Evolutionary conservation across 2,888 invertebrate species (phyloP).

Genomic region (Phytoseiulus persimilis): DNA sequence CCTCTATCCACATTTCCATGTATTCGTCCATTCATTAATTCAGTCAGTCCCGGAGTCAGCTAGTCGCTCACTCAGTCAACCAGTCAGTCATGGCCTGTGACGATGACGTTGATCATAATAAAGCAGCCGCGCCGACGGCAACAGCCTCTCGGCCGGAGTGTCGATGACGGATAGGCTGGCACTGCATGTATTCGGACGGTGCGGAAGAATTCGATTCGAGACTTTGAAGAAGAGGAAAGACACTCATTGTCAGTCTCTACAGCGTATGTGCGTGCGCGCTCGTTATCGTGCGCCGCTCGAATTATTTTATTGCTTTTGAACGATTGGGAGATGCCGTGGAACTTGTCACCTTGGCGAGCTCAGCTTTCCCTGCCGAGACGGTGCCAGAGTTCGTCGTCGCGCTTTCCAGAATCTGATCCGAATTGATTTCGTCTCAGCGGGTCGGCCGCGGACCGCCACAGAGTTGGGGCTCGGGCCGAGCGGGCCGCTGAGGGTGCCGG

Average conservation of each 20-base stretch:
- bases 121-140: not conserved
- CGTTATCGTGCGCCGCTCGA: not conserved
- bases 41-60: not conserved
- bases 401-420: no score
- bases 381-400: not conserved
- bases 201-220: not conserved
- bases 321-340: not conserved
- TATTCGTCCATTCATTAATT: not conserved
- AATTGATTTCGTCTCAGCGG: no score
- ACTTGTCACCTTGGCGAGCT: no score
- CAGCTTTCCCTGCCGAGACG: no score
- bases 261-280: not conserved
- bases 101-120: not conserved
- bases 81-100: not conserved
- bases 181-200: not conserved
- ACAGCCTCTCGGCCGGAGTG: not conserved
- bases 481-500: not conserved
- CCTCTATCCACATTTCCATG: not conserved
- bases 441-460: no score
- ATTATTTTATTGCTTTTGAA: not conserved
- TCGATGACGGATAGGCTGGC: not conserved
- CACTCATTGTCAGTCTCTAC: not conserved
- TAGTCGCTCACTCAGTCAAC: not conserved
- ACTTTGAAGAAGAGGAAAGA: not conserved
- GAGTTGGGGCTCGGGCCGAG: no score